These are phyloP conservation scores for Andricus grossulariae DNA, from an alignment of 1,140 invertebrate genomes.

Conservation along the genomic window DNA sequence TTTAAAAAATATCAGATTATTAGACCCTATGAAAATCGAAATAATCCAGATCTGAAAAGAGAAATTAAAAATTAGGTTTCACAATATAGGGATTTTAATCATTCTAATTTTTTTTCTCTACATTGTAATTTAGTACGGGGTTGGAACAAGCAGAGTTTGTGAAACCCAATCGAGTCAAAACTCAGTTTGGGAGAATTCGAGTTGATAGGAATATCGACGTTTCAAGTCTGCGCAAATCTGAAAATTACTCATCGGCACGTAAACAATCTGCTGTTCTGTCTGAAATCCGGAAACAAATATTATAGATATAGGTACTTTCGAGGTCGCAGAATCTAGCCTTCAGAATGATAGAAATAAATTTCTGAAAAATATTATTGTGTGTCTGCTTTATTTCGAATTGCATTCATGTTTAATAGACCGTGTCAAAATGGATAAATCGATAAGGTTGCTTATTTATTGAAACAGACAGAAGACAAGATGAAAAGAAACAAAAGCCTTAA, in stretches of 20 bases:
- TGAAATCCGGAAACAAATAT: conserved; percentile 28
- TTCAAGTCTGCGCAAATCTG: conserved; percentile 18
- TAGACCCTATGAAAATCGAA: too few species aligned
- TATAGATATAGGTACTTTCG: conserved; percentile 1
- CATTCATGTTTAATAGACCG: conserved; percentile 8
- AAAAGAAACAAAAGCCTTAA: background rate
- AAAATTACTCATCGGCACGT: conserved; percentile 38
- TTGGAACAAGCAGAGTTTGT: too few species aligned
- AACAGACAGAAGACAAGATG: conserved; percentile 9
- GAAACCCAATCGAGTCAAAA: background rate
- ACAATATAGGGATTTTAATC: too few species aligned
- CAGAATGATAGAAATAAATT: conserved; percentile 24
- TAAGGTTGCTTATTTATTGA: conserved; percentile 13
- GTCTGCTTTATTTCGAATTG: conserved; percentile 14
- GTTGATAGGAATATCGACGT: too few species aligned
- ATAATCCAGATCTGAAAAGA: too few species aligned
- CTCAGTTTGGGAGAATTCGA: conserved; percentile 29
- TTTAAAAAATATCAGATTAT: too few species aligned
- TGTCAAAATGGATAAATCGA: conserved; percentile 19
- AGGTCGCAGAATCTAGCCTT: conserved; percentile 17
- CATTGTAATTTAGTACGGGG: too few species aligned
- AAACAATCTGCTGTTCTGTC: conserved; percentile 17
- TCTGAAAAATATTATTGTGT: conserved; percentile 17
- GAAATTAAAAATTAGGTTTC: too few species aligned
- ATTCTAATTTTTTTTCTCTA: too few species aligned